A percentile compares a stretch with the other conserved stretches of the same genome.
phyloP scores from a whole-genome alignment of 2,113 vertebrate species.

The Dipodomys merriami region DNA sequence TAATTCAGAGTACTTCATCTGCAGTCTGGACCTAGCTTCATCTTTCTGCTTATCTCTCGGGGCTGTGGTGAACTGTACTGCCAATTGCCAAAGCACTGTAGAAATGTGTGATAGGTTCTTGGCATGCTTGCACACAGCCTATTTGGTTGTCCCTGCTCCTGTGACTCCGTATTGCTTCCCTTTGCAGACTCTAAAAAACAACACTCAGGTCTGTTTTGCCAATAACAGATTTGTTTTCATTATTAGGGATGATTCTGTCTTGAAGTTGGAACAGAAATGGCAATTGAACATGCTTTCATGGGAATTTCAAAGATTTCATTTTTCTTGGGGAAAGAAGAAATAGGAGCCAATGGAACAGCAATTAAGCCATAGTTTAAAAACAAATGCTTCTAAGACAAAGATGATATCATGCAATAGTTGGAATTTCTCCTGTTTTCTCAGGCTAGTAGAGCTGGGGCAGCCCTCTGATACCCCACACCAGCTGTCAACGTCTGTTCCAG shows the following conservation, averaged over 20 bases:
- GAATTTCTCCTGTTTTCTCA: slow-evolving; percentile 73
- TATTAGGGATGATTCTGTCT: slow-evolving; percentile 68
- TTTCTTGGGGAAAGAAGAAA: slow-evolving; percentile 64
- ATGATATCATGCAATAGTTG: slow-evolving; percentile 68
- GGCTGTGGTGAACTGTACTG: background rate
- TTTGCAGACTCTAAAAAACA: slow-evolving; percentile 42
- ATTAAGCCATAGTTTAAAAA: slow-evolving; percentile 69
- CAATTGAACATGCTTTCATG: slow-evolving; percentile 57
- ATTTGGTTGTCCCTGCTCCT: background rate
- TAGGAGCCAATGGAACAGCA: slow-evolving; percentile 56
- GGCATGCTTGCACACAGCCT: background rate
- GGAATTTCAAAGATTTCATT: slow-evolving; percentile 72
- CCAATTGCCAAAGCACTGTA: background rate
- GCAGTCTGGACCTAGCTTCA: background rate
- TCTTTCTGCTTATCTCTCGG: background rate
- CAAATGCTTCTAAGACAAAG: slow-evolving; percentile 51
- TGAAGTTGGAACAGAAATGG: slow-evolving; percentile 64
- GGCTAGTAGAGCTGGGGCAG: slow-evolving; percentile 16
- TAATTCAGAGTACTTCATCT: background rate
- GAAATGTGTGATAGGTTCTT: background rate
- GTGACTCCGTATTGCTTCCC: background rate
- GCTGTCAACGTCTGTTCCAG: slow-evolving; percentile 66
- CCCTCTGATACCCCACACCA: slow-evolving; percentile 50
- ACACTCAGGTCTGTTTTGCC: slow-evolving; percentile 41
- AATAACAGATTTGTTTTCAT: slow-evolving; percentile 74